Conservation (phyloP, 1,140 invertebrate genomes). For the Chelonus insularis region DNA sequence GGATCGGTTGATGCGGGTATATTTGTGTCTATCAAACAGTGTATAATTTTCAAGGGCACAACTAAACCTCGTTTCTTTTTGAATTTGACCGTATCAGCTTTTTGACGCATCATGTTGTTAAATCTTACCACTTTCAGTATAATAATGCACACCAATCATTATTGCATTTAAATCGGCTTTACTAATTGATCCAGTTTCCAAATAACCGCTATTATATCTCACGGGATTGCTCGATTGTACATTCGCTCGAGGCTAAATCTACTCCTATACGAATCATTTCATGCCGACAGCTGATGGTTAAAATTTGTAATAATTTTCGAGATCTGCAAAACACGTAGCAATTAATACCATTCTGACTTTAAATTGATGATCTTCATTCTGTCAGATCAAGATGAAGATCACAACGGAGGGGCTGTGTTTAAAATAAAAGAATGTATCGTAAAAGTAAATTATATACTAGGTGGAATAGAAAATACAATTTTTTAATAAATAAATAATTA, state of each 20-base stretch:
- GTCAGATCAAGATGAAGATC: slow-evolving; percentile 3
- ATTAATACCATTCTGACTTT: slow-evolving; percentile 42
- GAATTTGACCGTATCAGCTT: background rate
- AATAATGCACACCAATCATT: slow-evolving; percentile 38
- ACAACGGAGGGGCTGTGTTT: background rate
- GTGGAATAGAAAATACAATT: too few species aligned
- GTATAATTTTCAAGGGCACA: too few species aligned
- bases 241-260: slow-evolving; percentile 4
- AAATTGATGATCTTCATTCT: slow-evolving; percentile 39
- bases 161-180: slow-evolving; percentile 48
- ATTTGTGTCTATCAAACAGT: too few species aligned
- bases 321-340: slow-evolving; percentile 34
- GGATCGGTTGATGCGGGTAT: too few species aligned
- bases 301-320: slow-evolving; percentile 44
- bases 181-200: slow-evolving; percentile 48
- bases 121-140: background rate
- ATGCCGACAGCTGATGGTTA: slow-evolving; percentile 47
- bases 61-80: too few species aligned
- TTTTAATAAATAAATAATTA: too few species aligned
- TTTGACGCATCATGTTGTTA: slow-evolving; percentile 17
- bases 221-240: slow-evolving; percentile 9
- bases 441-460: too few species aligned
- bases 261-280: background rate
- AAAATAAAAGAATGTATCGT: slow-evolving; percentile 9
- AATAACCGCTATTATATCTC: slow-evolving; percentile 47